Evolutionary conservation across 1,140 invertebrate species (phyloP), one percentile per base, ranked within the genome.

Genomic region (Sitophilus oryzae): DNA sequence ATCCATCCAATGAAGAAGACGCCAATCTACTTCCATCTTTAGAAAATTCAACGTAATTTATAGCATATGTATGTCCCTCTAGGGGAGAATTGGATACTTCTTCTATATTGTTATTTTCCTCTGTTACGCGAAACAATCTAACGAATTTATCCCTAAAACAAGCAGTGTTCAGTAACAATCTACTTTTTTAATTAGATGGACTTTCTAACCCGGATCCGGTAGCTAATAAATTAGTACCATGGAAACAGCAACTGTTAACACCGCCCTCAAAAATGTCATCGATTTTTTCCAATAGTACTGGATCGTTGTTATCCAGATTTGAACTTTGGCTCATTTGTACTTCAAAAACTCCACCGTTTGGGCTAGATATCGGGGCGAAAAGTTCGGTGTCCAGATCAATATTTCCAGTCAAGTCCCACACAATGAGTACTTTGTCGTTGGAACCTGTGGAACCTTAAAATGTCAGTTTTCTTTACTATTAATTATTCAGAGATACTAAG

Each of bases 1-100:
- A 81, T 1, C 88, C 86, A 72, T 89, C 87, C 19, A 84, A 77
- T 2, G 85, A 89, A 62, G 82, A 85, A 11, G 86, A 82, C 0
- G 83, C 84, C 19, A 89, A 66, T 50, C 79, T 73, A 9, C 69
- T 76, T n/a, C 82, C 80, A 62, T 77, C 77, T 5, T 82, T 77
- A 25, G 81, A 84, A 64, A 89, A 87, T 43, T 82, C 78, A 10
- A 84, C 73, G 41, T 77, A 71, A 67, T 83, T 82, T 25, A 84
- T 75, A 21, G 78, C 73, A 56, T 83, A 84, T n/a, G 76, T 77
- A 59, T 84, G 82, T 11, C 71, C 74, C 36, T 77, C 77, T 18
- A 80, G 66, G 1, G 76, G 79, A 37, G 78, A 78, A 49, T 69
- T 70, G 20, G 62, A 56, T 50, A 76, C 66, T 59, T 82, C 77